Percentiles rank a stretch among this genome's conserved stretches.
phyloP scores from a whole-genome alignment of 2,797 vertebrate species.

The Psittacula echo region DNA sequence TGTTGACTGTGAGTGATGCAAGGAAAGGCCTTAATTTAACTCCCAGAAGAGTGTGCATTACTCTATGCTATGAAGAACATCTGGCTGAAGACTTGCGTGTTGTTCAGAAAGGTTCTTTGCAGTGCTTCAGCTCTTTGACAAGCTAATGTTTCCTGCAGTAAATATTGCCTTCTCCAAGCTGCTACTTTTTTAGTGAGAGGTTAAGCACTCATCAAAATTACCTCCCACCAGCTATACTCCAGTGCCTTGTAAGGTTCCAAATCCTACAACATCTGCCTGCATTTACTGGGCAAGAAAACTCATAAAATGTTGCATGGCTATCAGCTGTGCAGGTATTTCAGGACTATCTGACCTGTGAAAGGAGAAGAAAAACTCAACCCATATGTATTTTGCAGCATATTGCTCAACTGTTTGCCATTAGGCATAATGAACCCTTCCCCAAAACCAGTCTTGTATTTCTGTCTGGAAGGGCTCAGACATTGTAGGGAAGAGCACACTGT shows the following conservation, averaged over 20 bases:
- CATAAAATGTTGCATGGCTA: slow-evolving; percentile 59
- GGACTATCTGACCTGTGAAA: slow-evolving; percentile 29
- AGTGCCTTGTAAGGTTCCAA: slow-evolving; percentile 64
- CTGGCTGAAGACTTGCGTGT: slow-evolving; percentile 35
- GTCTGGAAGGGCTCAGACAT: slow-evolving; percentile 40
- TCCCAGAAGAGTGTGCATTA: background rate
- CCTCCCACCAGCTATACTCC: slow-evolving; percentile 65
- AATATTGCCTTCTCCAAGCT: slow-evolving; percentile 70
- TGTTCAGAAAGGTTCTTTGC: slow-evolving; percentile 15
- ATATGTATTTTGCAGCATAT: slow-evolving; percentile 25
- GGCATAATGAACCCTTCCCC: slow-evolving; percentile 35
- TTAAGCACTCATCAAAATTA: slow-evolving; percentile 70
- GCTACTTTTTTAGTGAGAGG: slow-evolving; percentile 74
- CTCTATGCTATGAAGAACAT: slow-evolving; percentile 29
- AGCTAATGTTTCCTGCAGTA: slow-evolving; percentile 72
- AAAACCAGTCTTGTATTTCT: slow-evolving; percentile 41
- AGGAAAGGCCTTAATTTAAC: background rate
- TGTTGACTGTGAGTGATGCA: slow-evolving; percentile 19
- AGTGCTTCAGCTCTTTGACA: slow-evolving; percentile 45
- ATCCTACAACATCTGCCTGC: slow-evolving; percentile 65
- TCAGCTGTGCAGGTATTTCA: slow-evolving; percentile 57
- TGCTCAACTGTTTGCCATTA: slow-evolving; percentile 65
- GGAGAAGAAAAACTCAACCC: slow-evolving; percentile 26
- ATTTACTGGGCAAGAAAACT: slow-evolving; percentile 58
- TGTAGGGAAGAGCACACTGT: slow-evolving; percentile 4